These are phyloP conservation scores for Apodemia duryi DNA, from an alignment of 2,888 invertebrate genomes.

Conservation along the genomic window DNA sequence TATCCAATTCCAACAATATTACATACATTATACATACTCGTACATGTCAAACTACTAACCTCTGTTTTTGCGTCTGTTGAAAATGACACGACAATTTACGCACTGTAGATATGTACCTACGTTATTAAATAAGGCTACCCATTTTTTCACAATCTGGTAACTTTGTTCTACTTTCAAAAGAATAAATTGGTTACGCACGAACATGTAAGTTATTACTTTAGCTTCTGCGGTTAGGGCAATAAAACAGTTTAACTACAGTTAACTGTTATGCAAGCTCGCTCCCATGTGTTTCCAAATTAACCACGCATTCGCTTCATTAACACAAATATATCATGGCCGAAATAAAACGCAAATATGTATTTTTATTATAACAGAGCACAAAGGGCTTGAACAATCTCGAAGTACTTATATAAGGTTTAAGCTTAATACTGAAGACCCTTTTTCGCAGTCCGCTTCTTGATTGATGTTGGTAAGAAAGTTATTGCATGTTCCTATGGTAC, in stretches of 20 bases:
- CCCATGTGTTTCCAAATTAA: constrained; percentile 26
- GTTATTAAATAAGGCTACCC: constrained; percentile 16
- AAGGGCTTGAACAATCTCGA: no score
- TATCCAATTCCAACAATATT: no score
- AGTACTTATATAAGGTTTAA: no score
- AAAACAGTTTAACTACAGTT: constrained; percentile 30
- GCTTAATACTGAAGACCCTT: no score
- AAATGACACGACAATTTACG: no score
- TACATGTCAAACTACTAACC: no score
- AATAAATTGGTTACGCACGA: constrained; percentile 38
- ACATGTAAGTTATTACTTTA: constrained; percentile 39
- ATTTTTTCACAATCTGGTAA: constrained; percentile 18
- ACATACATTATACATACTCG: no score
- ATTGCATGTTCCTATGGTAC: no score
- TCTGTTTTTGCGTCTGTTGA: no score
- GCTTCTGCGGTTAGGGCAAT: constrained; percentile 36
- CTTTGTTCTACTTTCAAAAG: constrained; percentile 29
- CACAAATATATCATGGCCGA: constrained; percentile 10
- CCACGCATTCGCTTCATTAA: constrained; percentile 26
- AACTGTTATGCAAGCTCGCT: constrained; percentile 24
- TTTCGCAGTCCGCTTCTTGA: no score
- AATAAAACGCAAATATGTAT: neutral
- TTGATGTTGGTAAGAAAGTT: no score
- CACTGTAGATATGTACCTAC: neutral
- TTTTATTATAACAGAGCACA: neutral